Percentiles rank a stretch among this genome's conserved stretches.
Conservation (phyloP, 2,888 invertebrate genomes). For the Flexamia atlantica region DNA sequence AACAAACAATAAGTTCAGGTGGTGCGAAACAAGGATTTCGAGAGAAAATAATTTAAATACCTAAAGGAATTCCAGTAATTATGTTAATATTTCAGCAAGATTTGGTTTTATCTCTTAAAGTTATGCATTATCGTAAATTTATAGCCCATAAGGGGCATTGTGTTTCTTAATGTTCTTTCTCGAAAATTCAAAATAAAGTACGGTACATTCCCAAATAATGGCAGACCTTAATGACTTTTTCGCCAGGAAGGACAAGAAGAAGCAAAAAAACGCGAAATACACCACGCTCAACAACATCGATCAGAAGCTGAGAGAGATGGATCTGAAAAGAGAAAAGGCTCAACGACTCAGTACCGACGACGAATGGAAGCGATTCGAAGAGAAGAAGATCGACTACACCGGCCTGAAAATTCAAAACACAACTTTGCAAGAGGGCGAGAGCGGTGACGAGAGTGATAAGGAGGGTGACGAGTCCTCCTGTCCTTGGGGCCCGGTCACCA, state of each 20-base stretch:
- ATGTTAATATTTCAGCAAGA: slow-evolving; percentile 12
- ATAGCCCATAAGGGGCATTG: background rate
- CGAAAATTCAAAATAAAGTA: background rate
- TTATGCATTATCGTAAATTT: background rate
- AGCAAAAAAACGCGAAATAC: slow-evolving; percentile 2
- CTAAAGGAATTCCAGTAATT: background rate
- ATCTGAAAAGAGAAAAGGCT: slow-evolving; percentile 16
- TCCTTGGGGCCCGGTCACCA: background rate
- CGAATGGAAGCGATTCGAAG: slow-evolving; percentile 44
- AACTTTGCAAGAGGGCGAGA: slow-evolving; percentile 6
- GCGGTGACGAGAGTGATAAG: background rate
- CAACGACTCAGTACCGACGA: background rate
- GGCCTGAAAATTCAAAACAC: slow-evolving; percentile 36
- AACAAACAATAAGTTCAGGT: background rate
- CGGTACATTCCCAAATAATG: slow-evolving; percentile 32
- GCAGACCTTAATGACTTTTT: slow-evolving; percentile 43
- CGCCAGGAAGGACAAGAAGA: slow-evolving; percentile 49
- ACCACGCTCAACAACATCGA: slow-evolving; percentile 32
- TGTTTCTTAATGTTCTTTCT: background rate
- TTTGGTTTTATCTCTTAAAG: background rate
- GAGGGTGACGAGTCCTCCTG: background rate
- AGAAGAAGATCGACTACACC: slow-evolving; percentile 38
- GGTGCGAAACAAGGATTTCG: background rate
- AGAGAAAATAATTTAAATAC: background rate
- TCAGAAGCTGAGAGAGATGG: slow-evolving; percentile 18